Percentiles rank a stretch among this genome's conserved stretches.
phyloP scores from a whole-genome alignment of 2,797 vertebrate species.

The Xerus rutilus region DNA sequence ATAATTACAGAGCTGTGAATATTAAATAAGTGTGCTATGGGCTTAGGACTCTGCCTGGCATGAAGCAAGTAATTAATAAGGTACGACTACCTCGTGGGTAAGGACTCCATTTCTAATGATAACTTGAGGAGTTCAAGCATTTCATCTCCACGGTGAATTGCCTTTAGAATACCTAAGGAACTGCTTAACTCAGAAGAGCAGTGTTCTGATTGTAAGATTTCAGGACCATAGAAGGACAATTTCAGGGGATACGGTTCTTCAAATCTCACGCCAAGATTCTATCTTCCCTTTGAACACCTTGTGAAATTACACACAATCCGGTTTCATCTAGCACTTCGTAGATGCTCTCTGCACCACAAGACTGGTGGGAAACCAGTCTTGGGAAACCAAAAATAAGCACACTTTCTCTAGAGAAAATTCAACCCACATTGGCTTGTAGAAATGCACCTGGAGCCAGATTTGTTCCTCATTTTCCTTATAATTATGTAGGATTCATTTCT shows the following conservation, averaged over 20 bases:
- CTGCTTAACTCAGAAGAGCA: constrained; percentile 9
- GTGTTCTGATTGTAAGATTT: constrained; percentile 19
- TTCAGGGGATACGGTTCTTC: constrained; percentile 40
- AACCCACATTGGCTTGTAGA: constrained; percentile 72
- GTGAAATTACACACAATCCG: neutral
- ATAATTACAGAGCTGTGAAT: constrained; percentile 1
- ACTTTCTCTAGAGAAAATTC: constrained; percentile 83
- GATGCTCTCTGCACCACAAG: constrained; percentile 5
- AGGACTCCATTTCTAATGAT: neutral
- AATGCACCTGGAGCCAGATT: constrained; percentile 69
- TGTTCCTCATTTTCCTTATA: constrained; percentile 57
- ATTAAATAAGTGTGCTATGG: neutral
- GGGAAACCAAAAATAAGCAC: constrained; percentile 55
- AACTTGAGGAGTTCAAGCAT: neutral
- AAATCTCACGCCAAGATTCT: constrained; percentile 1
- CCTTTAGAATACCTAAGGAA: neutral
- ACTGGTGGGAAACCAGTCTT: constrained; percentile 30
- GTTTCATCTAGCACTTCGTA: constrained; percentile 35
- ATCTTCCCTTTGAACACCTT: constrained; percentile 46
- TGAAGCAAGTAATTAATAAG: constrained; percentile 4
- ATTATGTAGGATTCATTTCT: constrained; percentile 73
- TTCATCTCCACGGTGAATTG: neutral
- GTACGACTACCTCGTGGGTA: neutral
- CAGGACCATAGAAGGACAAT: neutral
- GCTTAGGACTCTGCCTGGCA: neutral